Evolutionary conservation across 2,113 vertebrate species (phyloP).

Genomic region (Ifrita kowaldi): DNA sequence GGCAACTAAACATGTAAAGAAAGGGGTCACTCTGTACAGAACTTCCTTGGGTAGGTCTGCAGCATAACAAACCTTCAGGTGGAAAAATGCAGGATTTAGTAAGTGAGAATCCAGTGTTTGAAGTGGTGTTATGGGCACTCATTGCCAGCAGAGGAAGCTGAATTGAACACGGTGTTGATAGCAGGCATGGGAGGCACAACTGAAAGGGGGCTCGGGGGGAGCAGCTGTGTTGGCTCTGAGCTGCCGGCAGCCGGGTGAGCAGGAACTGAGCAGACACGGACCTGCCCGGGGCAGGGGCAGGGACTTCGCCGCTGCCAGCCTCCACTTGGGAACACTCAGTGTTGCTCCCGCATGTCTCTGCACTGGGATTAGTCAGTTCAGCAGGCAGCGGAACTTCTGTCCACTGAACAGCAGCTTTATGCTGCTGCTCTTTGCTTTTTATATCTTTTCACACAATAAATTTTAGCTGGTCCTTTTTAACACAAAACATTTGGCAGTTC

Average conservation of each 20-base stretch:
- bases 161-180: rapidly evolving
- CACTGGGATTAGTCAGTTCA: not conserved
- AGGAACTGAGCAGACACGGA: not conserved
- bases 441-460: not conserved
- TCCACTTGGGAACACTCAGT: rapidly evolving
- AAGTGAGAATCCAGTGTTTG: not conserved
- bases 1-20: not conserved
- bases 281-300: not conserved
- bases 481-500: not conserved
- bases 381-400: not conserved
- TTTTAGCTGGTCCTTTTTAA: not conserved
- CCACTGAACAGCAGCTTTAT: not conserved
- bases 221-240: rapidly evolving
- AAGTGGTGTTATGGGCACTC: not conserved
- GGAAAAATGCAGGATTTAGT: not conserved
- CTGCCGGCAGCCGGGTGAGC: rapidly evolving
- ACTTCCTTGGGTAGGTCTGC: not conserved
- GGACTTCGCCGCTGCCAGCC: rapidly evolving
- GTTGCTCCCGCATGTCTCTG: not conserved
- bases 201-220: rapidly evolving
- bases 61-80: not conserved
- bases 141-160: not conserved
- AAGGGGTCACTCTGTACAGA: not conserved
- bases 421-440: not conserved
- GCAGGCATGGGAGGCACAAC: not conserved